Evolutionary conservation across 2,888 invertebrate genomes (phyloP), one percentile per base, ranked within the genome.

Genomic region (Octodonta nipae): DNA sequence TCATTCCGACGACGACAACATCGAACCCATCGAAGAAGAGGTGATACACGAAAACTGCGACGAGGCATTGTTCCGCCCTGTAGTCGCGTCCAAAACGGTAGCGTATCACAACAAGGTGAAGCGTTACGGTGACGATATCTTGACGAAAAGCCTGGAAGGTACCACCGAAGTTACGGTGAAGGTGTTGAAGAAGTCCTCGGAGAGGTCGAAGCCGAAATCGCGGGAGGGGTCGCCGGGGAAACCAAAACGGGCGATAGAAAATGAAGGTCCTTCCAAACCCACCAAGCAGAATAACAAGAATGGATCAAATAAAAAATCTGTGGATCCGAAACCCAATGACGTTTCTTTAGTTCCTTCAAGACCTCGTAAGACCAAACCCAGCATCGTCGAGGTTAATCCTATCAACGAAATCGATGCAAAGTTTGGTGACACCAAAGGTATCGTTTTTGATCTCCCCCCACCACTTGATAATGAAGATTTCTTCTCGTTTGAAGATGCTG

Each of bases 51-150:
- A 71, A 54, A 71, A 71, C 60, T 70, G 71, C 45, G 79, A 79
- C 51, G 79, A 79, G 61, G 70, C 73, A 26, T 63, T 74, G 33
- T 79, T 79, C 60, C 67, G 79, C 11, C 76, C 78, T 16, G 73
- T 78, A 34, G 69, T 78, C 40, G 64, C 67, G 30, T 61, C 70
- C 28, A 66, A 66, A 48, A 54, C 66, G 7, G 34, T 53, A 24
- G 43, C 54, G 11, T 56, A 54, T 40, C 37, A 36, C 6, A 38
- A 42, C 14, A 45, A 36, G 27, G 15, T 26, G 5, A 34, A 33
- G 16, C 15, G 35, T 3, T 41, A 42, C 28, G 37, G 33, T 4
- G 47, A 47, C 26, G 43, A 50, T 26, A 52, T 50, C 25, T 43
- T 51, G 29, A 50, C 49, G 13, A 51, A 47, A 36, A 54, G 50